These are phyloP conservation scores for Sturnus vulgaris DNA, from an alignment of 2,113 vertebrate genomes.

Conservation along the genomic window DNA sequence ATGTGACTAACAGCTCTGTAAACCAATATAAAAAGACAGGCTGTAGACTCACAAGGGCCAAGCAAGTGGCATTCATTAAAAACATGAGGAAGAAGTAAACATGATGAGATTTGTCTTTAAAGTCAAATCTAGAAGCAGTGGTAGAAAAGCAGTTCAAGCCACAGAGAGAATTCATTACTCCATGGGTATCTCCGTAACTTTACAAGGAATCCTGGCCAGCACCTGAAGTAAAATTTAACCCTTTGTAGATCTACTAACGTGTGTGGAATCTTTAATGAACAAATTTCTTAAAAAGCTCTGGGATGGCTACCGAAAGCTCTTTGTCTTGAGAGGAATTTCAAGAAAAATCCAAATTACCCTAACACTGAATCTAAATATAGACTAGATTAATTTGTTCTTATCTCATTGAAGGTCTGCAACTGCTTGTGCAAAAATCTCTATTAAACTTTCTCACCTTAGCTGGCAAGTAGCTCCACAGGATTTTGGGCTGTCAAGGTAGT, in stretches of 20 bases:
- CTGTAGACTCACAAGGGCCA: background rate
- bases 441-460: background rate
- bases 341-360: conserved; percentile 25
- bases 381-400: background rate
- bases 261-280: background rate
- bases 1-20: background rate
- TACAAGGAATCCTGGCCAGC: background rate
- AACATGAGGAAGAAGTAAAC: background rate
- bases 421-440: background rate
- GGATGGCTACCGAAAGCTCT: background rate
- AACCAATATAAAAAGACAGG: background rate
- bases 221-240: background rate
- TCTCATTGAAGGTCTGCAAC: background rate
- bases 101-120: background rate
- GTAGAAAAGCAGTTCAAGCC: background rate
- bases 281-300: conserved; percentile 8
- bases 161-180: background rate
- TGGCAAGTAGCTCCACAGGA: background rate
- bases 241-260: background rate
- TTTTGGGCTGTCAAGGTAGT: background rate
- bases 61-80: background rate
- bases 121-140: background rate
- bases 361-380: conserved; percentile 3
- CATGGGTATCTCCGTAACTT: background rate
- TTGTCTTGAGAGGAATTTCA: background rate